Conservation (phyloP, 1,140 invertebrate species). For the Bombyx mandarina region DNA sequence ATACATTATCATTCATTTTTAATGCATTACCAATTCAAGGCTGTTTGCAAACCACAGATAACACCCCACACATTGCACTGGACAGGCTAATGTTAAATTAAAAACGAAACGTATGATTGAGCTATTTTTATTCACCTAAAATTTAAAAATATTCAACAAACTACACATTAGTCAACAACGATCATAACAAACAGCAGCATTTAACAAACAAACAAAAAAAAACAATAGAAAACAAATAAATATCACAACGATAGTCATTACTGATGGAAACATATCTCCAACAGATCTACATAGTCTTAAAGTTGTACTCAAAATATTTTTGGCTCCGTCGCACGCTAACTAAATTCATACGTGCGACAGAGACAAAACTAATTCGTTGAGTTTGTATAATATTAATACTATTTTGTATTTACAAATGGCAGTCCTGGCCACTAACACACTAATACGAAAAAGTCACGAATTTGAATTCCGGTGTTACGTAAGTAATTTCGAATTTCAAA, state of each 20-base stretch:
- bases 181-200: constrained; percentile 48
- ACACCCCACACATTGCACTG: no score
- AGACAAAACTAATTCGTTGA: no score
- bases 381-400: not conserved
- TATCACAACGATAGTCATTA: constrained; percentile 57
- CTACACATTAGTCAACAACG: constrained; percentile 66
- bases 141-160: constrained; percentile 47
- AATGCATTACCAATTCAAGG: constrained; percentile 3
- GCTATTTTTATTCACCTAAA: constrained; percentile 8
- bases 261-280: constrained; percentile 33
- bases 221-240: constrained; percentile 59
- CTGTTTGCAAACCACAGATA: not conserved
- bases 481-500: no score
- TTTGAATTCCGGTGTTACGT: no score
- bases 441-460: not conserved
- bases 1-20: constrained; percentile 1
- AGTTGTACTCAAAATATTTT: not conserved
- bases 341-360: no score
- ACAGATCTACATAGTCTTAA: constrained; percentile 31
- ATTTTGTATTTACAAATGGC: constrained; percentile 40
- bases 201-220: constrained; percentile 35
- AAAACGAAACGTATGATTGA: not conserved
- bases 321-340: no score
- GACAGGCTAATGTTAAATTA: no score
- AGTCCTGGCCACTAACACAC: constrained; percentile 10